phyloP scores from a whole-genome alignment of 2,113 vertebrate species.

The Takifugu bimaculatus region DNA sequence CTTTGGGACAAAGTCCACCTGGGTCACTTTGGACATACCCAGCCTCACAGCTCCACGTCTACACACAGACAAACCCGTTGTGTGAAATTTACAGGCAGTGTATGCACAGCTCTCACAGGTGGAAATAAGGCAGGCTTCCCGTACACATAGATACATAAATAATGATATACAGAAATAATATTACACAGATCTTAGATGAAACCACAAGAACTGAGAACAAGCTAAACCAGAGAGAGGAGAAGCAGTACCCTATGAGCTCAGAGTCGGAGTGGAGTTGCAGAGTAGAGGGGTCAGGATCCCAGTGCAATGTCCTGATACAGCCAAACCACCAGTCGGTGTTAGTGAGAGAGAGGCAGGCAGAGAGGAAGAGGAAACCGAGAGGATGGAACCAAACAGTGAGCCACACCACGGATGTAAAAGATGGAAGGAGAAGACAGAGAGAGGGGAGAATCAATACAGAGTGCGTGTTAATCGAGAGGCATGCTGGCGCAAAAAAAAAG shows the following conservation, averaged over 20 bases:
- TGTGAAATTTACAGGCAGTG: conserved; percentile 77
- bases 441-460: conserved; percentile 30
- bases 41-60: conserved; percentile 90
- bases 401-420: conserved; percentile 27
- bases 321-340: conserved; percentile 87
- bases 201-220: conserved; percentile 48
- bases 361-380: conserved; percentile 12
- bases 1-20: conserved; percentile 92
- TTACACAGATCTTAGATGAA: conserved; percentile 54
- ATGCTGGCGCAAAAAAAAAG: conserved; percentile 48
- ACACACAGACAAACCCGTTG: conserved; percentile 59
- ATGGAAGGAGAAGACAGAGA: conserved; percentile 33
- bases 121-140: background rate
- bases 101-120: conserved; percentile 4
- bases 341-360: conserved; percentile 76
- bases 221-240: conserved; percentile 70
- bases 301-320: conserved; percentile 98
- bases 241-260: conserved; percentile 97
- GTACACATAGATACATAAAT: conserved; percentile 40
- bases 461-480: conserved; percentile 53
- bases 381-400: conserved; percentile 28
- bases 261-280: conserved; percentile 99
- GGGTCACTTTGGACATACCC: conserved; percentile 93
- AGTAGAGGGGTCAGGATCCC: conserved; percentile 99
- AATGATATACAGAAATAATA: conserved; percentile 49